Base-by-base conservation (phyloP, 2,113 vertebrate genomes). In the Barnardius zonarius region DNA sequence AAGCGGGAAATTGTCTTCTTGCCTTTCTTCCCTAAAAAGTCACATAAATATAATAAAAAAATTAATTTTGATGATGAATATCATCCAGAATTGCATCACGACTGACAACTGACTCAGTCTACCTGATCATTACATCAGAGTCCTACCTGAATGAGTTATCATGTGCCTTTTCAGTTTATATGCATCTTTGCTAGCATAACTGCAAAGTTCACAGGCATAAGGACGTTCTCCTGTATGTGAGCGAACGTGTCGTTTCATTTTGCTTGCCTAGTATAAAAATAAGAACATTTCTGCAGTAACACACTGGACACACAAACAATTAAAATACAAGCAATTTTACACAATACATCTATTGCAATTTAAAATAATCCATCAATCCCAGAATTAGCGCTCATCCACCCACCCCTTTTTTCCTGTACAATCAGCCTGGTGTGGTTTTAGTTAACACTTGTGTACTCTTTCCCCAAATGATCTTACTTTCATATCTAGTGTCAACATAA, bases 151-250 rank as follows among this genome's bases (percentile, higher is more conserved):
- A 77, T 98, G 98, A 2, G 96, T 98, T 30, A 95, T 33, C 97
- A 96, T 92, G 90, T 98, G 98, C 4, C 98, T 96, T 75, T 98
- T 98, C 86, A 98, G 95, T 25, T 98, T 98, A 52, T 86, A 95
- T 8, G 97, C 87, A 72, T 98, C 98, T n/a, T 77, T 98, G 97
- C 97, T 95, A 23, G 98, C 97, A 0, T 98, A 98, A 81, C 86
- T 96, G 76, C 98, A 98, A 19, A 97, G 90, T 6, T 5, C 9
- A 17, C 98, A 98, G 54, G 83, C 83, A 20, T 97, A 98, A 28
- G 97, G 98, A 5, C 92, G 86, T 57, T 98, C 98, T 1, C 97
- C 98, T 0, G 97, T 98, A 75, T 98, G 98, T 0, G 97, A 98
- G 31, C 95, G 92, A 11, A 97, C 5, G 33, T 98, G 98, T 3